Conservation (phyloP, 2,113 vertebrate genomes). For the Petroica traversi region DNA sequence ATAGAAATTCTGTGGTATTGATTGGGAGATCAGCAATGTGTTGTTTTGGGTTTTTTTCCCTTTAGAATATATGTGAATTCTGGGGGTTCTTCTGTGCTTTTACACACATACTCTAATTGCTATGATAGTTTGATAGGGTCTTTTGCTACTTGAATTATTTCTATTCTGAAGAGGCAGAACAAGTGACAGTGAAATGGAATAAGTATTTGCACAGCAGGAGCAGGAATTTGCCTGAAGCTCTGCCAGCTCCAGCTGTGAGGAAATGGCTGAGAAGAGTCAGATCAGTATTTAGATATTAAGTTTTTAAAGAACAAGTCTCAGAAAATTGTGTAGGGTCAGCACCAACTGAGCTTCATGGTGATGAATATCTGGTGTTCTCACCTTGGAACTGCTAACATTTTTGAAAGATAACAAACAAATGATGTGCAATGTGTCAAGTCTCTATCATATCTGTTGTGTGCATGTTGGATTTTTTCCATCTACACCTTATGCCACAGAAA, state of each 20-base stretch:
- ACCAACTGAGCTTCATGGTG: not conserved
- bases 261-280: not conserved
- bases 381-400: not conserved
- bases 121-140: not conserved
- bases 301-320: not conserved
- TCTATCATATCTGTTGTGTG: not conserved
- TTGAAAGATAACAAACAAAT: not conserved
- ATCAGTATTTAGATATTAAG: not conserved
- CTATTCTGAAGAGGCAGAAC: not conserved
- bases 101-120: not conserved
- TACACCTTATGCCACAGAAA: not conserved
- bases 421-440: not conserved
- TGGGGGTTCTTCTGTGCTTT: not conserved
- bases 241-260: not conserved
- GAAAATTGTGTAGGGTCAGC: not conserved
- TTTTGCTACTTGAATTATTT: not conserved
- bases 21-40: not conserved
- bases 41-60: not conserved
- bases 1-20: not conserved
- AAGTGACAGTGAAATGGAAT: not conserved
- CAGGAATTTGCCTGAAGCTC: not conserved
- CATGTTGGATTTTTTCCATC: not conserved
- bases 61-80: not conserved
- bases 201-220: not conserved
- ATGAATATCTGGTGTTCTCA: not conserved